Base-by-base conservation (phyloP, 2,113 vertebrate species). In the Ophthalmolycus amberensis region DNA sequence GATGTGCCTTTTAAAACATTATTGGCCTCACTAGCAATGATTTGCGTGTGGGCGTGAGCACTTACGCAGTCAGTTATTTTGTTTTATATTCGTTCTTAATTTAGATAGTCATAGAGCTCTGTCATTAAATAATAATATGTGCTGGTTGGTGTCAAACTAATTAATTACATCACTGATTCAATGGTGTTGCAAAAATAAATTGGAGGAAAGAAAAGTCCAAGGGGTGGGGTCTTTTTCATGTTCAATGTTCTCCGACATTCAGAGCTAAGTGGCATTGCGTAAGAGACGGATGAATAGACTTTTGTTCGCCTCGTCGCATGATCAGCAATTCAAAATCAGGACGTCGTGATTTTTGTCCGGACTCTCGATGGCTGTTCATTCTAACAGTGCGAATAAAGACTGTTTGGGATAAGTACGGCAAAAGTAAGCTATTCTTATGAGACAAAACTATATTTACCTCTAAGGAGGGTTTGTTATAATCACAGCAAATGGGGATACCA, bases 311-410 rank as follows among this genome's bases (percentile, higher is more conserved):
- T 83, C 37, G 72, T 71, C 48, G 37, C 50, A 59, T 59, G 22
- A 88, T 88, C 77, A 87, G 79, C 85, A 80, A 82, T 86, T 89
- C 65, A 86, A 78, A 92, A 89, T 76, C 12, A 59, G 72, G 63
- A 87, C 67, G 69, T 85, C 66, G 69, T 91, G 82, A 79, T 65
- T 54, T 9, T 71, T 58, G 48, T 14, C 62, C 64, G 25, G 40
- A 78, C 56, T 54, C 69, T 6, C 22, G 69, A 42, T 40, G 56
- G 48, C 15, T 52, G 27, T 25, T 80, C 6, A 77, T 50, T 78
- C 18, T 46, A 59, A 81, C 1, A 12, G 6, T 32, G 34, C 9
- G 32, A 79, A 80, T 42, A 76, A 75, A 50, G 22, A 50, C 15
- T 84, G 34, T 68, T 59, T 59, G 3, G 68, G 11, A 77, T 85